These are phyloP conservation scores for Drosophila anomelani DNA, from an alignment of 2,888 invertebrate genomes.

Conservation along the genomic window DNA sequence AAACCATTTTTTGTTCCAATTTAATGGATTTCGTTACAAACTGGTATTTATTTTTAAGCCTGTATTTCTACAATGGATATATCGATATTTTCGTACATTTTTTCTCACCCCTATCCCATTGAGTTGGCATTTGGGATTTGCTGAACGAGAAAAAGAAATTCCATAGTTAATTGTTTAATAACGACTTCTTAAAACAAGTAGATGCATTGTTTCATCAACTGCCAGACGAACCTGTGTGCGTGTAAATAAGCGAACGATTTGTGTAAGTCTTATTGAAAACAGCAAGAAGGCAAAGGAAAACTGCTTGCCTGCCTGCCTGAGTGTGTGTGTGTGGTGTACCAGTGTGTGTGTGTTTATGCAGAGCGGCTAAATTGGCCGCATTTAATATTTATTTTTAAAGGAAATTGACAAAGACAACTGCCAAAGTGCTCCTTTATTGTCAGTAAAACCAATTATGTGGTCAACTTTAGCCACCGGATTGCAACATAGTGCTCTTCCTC, in stretches of 20 bases:
- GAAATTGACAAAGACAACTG: conserved; percentile 46
- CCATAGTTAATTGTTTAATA: conserved; percentile 51
- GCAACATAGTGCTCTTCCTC: conserved; percentile 45
- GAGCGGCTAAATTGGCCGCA: conserved; percentile 18
- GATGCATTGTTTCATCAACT: conserved; percentile 48
- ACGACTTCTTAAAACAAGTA: conserved; percentile 42
- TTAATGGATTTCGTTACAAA: background rate
- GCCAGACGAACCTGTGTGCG: conserved; percentile 37
- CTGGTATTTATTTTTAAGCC: background rate
- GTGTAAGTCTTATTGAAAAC: conserved; percentile 59
- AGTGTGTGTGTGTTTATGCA: conserved; percentile 17
- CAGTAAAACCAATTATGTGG: conserved; percentile 35
- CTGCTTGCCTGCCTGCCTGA: conserved; percentile 2
- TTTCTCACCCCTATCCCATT: conserved; percentile 6
- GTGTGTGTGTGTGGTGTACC: background rate
- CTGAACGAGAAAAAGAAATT: conserved; percentile 49
- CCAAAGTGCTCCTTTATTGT: conserved; percentile 24
- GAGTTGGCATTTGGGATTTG: conserved; percentile 74
- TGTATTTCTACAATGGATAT: background rate
- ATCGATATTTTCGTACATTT: background rate
- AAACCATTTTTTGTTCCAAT: too few species aligned
- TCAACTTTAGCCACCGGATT: conserved; percentile 35
- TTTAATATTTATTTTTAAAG: conserved; percentile 57
- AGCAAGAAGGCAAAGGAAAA: conserved; percentile 10
- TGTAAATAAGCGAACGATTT: conserved; percentile 36